A percentile compares a stretch with the other conserved stretches of the same genome.
phyloP scores from a whole-genome alignment of 2,113 vertebrate species.

The Podarcis cretensis region DNA sequence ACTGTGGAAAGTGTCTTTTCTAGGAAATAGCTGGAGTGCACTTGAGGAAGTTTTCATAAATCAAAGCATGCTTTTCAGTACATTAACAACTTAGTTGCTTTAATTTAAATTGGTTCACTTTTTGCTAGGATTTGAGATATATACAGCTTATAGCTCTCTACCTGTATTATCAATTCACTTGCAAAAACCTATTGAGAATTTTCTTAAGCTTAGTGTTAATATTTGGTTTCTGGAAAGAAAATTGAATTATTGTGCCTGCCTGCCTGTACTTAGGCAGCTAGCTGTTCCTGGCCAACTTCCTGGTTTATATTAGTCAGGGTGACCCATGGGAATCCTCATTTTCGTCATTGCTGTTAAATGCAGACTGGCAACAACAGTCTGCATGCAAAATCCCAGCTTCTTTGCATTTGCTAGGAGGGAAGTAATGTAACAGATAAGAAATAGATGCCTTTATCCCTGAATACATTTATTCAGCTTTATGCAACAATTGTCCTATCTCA shows the following conservation, averaged over 20 bases:
- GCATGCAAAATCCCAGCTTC: background rate
- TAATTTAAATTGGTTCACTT: background rate
- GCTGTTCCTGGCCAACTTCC: background rate
- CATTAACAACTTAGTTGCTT: background rate
- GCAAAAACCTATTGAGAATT: background rate
- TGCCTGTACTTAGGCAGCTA: background rate
- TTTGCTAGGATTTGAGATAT: background rate
- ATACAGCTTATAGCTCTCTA: background rate
- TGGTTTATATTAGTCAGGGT: background rate
- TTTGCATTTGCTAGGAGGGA: background rate
- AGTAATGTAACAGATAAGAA: background rate
- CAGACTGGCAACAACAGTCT: background rate
- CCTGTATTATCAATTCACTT: background rate
- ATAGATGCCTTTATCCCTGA: background rate
- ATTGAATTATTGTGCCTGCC: background rate
- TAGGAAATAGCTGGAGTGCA: background rate
- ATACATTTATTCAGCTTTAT: background rate
- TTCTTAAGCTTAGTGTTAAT: background rate
- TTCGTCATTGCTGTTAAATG: conserved; percentile 11
- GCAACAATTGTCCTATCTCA: background rate
- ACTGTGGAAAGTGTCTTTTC: background rate
- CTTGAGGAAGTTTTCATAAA: background rate
- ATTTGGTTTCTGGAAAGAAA: background rate
- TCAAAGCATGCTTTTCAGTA: background rate
- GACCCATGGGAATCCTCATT: background rate